Evolutionary conservation across 2,113 vertebrate species (phyloP).

Genomic region (Mormyrus iriodes): DNA sequence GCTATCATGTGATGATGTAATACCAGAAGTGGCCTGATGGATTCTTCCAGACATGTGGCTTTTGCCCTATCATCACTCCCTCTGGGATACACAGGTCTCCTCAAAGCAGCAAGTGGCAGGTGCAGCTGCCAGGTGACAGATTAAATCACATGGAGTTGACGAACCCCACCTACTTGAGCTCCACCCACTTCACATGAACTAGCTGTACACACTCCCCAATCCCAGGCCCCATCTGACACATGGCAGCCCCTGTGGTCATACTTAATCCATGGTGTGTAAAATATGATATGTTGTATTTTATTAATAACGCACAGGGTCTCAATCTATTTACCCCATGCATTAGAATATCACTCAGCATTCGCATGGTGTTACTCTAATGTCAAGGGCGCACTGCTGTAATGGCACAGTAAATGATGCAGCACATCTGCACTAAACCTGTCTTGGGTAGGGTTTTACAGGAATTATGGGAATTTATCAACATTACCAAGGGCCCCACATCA

Average conservation of each 20-base stretch:
- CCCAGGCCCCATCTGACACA: conserved; percentile 21
- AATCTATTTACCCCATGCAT: conserved; percentile 4
- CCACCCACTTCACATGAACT: neutral
- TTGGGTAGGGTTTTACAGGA: neutral
- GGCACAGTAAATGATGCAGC: neutral
- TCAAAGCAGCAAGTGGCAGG: conserved; percentile 16
- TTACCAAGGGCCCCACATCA: neutral
- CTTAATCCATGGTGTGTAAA: conserved; percentile 29
- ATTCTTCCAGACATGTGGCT: neutral
- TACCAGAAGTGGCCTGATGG: neutral
- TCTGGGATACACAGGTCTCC: conserved; percentile 26
- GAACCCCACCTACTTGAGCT: neutral
- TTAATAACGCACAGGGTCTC: neutral
- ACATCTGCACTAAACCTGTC: neutral
- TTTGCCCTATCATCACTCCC: neutral
- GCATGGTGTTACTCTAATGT: conserved; percentile 37
- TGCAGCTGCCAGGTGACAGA: conserved; percentile 36
- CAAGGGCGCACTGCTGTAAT: conserved; percentile 2
- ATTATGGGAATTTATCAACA: neutral
- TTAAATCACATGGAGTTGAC: conserved; percentile 29
- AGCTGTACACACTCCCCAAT: neutral
- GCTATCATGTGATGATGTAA: neutral
- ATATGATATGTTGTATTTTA: conserved; percentile 33
- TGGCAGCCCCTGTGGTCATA: conserved; percentile 1
- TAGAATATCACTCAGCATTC: conserved; percentile 21